Evolutionary conservation across 1,140 invertebrate genomes (phyloP).

Genomic region (Ectropis grisescens): DNA sequence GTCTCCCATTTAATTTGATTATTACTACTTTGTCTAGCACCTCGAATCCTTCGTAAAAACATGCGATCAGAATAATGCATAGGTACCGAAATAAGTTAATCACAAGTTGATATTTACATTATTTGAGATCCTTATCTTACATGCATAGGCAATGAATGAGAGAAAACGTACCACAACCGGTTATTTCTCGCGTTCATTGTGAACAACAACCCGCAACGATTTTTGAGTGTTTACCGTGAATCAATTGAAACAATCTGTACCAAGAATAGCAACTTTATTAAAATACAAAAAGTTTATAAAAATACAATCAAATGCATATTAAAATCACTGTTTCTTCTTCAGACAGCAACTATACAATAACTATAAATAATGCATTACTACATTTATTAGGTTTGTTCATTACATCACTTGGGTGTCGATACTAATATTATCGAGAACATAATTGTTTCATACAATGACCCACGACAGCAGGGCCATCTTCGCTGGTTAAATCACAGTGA

Average conservation of each 20-base stretch:
- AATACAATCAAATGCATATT: constrained; percentile 69
- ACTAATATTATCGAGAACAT: no score
- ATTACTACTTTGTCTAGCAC: constrained; percentile 33
- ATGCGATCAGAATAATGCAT: constrained; percentile 21
- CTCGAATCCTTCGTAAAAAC: constrained; percentile 15
- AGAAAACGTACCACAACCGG: no score
- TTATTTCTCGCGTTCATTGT: no score
- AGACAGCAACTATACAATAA: constrained; percentile 38
- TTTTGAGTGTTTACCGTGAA: no score
- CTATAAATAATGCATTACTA: constrained; percentile 31
- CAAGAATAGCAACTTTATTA: constrained; percentile 68
- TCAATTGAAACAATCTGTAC: constrained; percentile 49
- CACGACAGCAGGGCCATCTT: no score
- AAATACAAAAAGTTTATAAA: constrained; percentile 68
- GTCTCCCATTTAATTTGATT: constrained; percentile 64
- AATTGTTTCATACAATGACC: no score
- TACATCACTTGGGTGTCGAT: constrained; percentile 34
- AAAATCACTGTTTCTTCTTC: constrained; percentile 61
- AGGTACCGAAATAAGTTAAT: no score
- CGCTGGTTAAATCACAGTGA: no score
- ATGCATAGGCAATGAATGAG: no score
- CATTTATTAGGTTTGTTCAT: constrained; percentile 27
- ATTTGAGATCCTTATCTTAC: no score
- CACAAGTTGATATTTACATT: no score
- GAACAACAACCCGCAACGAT: no score